Base-by-base conservation (phyloP, 2,113 vertebrate genomes). In the Urocitellus parryii region DNA sequence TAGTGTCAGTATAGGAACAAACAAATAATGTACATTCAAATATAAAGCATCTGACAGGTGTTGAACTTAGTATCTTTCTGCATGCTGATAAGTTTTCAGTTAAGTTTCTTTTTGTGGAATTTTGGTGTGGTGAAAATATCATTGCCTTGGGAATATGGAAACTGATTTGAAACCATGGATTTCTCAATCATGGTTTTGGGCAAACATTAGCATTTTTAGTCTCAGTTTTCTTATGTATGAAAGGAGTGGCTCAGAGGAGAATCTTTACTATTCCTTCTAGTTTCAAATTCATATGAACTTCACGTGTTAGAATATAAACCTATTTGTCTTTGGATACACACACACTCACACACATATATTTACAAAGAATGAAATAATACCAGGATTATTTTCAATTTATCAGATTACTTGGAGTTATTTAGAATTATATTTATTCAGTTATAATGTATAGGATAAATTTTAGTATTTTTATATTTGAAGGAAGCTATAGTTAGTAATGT, bases 391-490 rank as follows among this genome's bases (percentile, higher is more conserved):
- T 91, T 56, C 39, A 89, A 80, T 61, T 65, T 87, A 61, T 61
- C 81, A 17, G 8, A 42, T 77, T 88, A 39, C 58, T 84, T 90
- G 84, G n/a, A 90, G 48, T 73, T 53, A 92, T 92, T 51, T 91
- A 77, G 45, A 90, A 79, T 22, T 88, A 5, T 63, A 3, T 13
- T 82, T 94, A 37, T 61, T 91, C 90, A 91, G 53, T 93, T 88
- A 93, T 37, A 88, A 45, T 42, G 79, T 34, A 3, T 87, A 79
- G 18, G 7, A 58, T 3, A 83, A 74, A 82, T 53, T 84, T 93
- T 85, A 78, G 24, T 76, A 83, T 77, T 85, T 88, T 78, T 51
- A n/a, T 93, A 95, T 79, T 11, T 86, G 61, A 91, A 90, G 39
- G 48, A 81, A 70, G 4, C 58, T 94, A 29, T 32, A 68, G 27